A percentile compares a stretch with the other conserved stretches of the same genome.
These are phyloP conservation scores for Arenaria interpres DNA, from an alignment of 2,113 vertebrate species.

Conservation along the genomic window DNA sequence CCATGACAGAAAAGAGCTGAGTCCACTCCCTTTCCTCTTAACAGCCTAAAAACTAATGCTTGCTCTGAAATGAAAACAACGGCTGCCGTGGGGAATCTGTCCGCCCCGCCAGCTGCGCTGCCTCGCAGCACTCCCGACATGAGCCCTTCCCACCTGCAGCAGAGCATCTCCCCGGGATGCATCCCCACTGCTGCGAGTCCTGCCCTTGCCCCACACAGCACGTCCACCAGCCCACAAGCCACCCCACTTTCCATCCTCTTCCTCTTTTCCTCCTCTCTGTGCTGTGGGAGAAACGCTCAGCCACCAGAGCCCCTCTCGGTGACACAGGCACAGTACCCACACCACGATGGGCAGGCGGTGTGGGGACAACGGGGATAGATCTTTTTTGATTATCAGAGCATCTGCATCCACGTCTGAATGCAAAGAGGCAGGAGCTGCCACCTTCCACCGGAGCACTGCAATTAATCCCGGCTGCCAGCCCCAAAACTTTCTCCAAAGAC, in stretches of 20 bases:
- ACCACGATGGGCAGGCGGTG: rapidly evolving
- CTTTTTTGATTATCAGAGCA: neutral
- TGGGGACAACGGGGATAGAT: rapidly evolving
- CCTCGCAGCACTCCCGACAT: rapidly evolving
- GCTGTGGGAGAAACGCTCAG: rapidly evolving
- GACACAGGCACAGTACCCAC: rapidly evolving
- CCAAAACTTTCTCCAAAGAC: neutral
- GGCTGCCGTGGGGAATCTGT: neutral
- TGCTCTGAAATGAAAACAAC: neutral
- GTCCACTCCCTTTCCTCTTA: neutral
- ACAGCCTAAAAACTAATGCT: neutral
- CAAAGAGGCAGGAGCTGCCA: neutral
- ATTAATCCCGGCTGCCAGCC: neutral
- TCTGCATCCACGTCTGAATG: neutral
- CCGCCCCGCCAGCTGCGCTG: rapidly evolving
- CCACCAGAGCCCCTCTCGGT: neutral
- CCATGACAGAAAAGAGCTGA: neutral
- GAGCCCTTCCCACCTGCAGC: neutral
- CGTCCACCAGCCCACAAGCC: neutral
- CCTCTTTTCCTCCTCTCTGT: neutral
- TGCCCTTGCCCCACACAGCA: neutral
- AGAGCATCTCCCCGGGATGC: neutral
- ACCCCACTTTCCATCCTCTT: neutral
- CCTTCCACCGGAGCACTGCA: neutral
- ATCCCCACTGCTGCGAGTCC: neutral